phyloP scores from a whole-genome alignment of 2,797 vertebrate genomes.

The Cyclopterus lumpus region DNA sequence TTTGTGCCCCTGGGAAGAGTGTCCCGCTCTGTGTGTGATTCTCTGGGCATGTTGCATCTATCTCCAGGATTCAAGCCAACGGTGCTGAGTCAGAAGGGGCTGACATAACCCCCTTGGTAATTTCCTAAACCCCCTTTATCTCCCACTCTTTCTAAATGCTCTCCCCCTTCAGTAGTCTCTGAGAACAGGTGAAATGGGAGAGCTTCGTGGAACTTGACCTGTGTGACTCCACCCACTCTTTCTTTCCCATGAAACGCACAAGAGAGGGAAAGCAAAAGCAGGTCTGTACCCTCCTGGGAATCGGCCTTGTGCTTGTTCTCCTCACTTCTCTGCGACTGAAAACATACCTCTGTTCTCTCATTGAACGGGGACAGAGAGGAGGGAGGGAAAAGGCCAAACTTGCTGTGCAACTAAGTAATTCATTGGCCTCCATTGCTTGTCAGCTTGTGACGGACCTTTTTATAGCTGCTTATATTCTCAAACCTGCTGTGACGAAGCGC shows the following conservation, averaged over 20 bases:
- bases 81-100: slow-evolving; percentile 56
- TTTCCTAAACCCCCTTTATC: slow-evolving; percentile 45
- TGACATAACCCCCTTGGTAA: slow-evolving; percentile 31
- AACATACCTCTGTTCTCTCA: slow-evolving; percentile 63
- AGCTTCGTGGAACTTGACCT: slow-evolving; percentile 69
- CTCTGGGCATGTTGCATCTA: slow-evolving; percentile 9
- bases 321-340: slow-evolving; percentile 27
- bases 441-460: background rate
- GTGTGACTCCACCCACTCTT: slow-evolving; percentile 47
- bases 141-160: slow-evolving; percentile 22
- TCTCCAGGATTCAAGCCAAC: slow-evolving; percentile 19
- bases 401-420: slow-evolving; percentile 5
- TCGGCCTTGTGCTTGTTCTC: slow-evolving; percentile 57
- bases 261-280: slow-evolving; percentile 21
- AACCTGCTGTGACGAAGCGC: background rate
- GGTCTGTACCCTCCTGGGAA: slow-evolving; percentile 62
- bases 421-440: background rate
- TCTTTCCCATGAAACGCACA: slow-evolving; percentile 27
- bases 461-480: background rate
- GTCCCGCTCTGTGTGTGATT: background rate
- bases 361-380: background rate
- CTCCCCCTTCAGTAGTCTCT: background rate
- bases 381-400: slow-evolving; percentile 30
- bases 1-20: background rate
- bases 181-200: slow-evolving; percentile 72